Evolutionary conservation across 2,888 invertebrate species (phyloP), one percentile per base, ranked within the genome.

Genomic region (Heteromyza rotundicornis): DNA sequence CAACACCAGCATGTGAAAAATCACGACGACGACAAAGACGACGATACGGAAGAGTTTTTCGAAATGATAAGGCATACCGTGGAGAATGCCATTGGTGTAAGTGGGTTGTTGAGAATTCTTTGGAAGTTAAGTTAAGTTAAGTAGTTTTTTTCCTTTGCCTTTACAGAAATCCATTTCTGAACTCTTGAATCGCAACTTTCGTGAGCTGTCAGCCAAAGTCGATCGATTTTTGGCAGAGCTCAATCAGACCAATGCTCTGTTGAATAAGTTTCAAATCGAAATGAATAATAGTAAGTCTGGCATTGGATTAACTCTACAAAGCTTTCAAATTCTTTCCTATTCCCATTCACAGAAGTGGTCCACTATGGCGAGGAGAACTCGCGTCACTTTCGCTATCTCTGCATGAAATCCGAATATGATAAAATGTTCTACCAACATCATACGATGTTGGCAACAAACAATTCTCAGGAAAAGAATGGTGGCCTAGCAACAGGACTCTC

Each of bases 391-490:
- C 78, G 80, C 2, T 82, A 81, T 57, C 71, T 82, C 7, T 82
- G 83, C 70, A 82, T 82, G 83, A 82, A 82, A 59, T 79, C 82
- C 0, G 82, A 82, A 64, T 83, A 82, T 58, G 82, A 82, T 36
- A 81, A 82, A 59, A 82, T 81, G 82, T 81, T 80, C 60, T 82
- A 80, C 53, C 80, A 82, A 59, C 79, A 82, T 54, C 82, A 82
- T 8, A 68, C 75, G 0, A 62, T 78, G 63, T 55, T 76, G 60
- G 60, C 68, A 10, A 57, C 40, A n/a, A 27, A 27, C 27, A n/a
- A n/a, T n/a, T n/a, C n/a, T n/a, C n/a, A n/a, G n/a, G n/a, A n/a
- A n/a, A n/a, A n/a, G n/a, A n/a, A n/a, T n/a, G 32, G 32, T 12
- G 52, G 24, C 56, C 22, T 49, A 60, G 47, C 3, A 23, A 17